Base-by-base conservation (phyloP, 1,140 invertebrate genomes). In the Ditylenchus dipsaci region DNA sequence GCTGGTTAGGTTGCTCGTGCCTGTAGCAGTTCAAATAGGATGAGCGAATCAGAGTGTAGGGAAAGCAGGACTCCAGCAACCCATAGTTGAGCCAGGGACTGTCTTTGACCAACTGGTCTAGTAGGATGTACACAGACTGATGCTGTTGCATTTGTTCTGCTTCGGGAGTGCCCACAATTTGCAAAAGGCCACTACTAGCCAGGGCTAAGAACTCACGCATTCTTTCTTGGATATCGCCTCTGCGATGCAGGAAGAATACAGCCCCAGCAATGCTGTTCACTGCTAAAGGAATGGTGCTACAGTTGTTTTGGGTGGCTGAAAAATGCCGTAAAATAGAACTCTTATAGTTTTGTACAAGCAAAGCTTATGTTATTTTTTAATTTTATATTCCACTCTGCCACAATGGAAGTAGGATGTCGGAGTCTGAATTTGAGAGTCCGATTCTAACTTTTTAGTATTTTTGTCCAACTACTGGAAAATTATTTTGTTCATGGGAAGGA, bases 131-230 rank as follows among this genome's bases (percentile, higher is more conserved):
- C 7, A 82, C 60, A 17, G 79, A 78, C 62, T 78, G 67, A 57
- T 79, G 76, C 15, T 65, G 65, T 23, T 63, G 65, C 26, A 69
- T 63, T 19, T 33, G 59, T 11, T 78, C 76, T 8, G 69, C 56
- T 17, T 74, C 67, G 9, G 69, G 23, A n/a, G 69, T 67, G 17
- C 68, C 57, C 8, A 76, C 65, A 26, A 77, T 77, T 73, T 80
- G 73, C 15, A 82, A 67, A 26, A 82, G 74, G 27, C 79, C 64
- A 45, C 79, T 77, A 1, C 81, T 81, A 13, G 81, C 77, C 9
- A 81, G 61, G 1, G 95, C 95, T 60, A 98, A 85, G 83, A 99
- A 98, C 84, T 98, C 96, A 80, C 97, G 96, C 88, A 99, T 91
- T 68, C 95, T 88, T 80, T 95, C 93, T 81, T 95, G 93, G 75